Evolutionary conservation across 2,113 vertebrate species (phyloP).

Genomic region (Danionella cerebrum): DNA sequence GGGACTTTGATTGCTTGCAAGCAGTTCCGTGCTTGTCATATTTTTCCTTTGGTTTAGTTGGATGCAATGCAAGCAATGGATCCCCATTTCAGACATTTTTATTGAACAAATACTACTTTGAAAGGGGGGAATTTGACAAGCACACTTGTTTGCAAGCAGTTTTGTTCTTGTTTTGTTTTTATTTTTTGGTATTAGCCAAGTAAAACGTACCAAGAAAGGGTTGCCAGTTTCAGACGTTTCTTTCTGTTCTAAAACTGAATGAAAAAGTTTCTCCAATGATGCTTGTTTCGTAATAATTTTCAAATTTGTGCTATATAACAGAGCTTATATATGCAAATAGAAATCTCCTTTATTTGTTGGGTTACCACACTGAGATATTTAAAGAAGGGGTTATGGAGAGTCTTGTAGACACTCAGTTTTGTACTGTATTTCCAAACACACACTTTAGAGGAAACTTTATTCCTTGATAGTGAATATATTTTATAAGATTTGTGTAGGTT

Average conservation of each 20-base stretch:
- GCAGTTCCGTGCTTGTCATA: constrained; percentile 17
- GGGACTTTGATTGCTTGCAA: constrained; percentile 36
- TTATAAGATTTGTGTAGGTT: constrained; percentile 17
- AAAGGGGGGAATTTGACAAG: constrained; percentile 44
- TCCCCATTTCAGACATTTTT: no score
- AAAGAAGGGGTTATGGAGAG: not conserved
- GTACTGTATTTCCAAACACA: not conserved
- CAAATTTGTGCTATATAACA: constrained; percentile 40
- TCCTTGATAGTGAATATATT: constrained; percentile 47
- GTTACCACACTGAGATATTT: constrained; percentile 31
- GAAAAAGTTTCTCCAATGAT: constrained; percentile 51
- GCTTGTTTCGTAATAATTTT: constrained; percentile 54
- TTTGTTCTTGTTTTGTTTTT: constrained; percentile 26
- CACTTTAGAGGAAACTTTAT: constrained; percentile 46
- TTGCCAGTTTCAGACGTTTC: constrained; percentile 50
- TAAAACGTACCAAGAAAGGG: constrained; percentile 36
- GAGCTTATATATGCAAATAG: constrained; percentile 52
- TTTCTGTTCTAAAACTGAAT: constrained; percentile 50
- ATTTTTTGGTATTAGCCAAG: constrained; percentile 28
- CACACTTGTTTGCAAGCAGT: constrained; percentile 46
- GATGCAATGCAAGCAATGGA: no score
- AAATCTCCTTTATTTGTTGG: constrained; percentile 38
- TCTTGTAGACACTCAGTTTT: constrained; percentile 11
- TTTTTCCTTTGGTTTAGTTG: no score
- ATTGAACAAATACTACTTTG: constrained; percentile 92